phyloP scores from a whole-genome alignment of 2,888 invertebrate genomes.

The Lumbricus terrestris region DNA sequence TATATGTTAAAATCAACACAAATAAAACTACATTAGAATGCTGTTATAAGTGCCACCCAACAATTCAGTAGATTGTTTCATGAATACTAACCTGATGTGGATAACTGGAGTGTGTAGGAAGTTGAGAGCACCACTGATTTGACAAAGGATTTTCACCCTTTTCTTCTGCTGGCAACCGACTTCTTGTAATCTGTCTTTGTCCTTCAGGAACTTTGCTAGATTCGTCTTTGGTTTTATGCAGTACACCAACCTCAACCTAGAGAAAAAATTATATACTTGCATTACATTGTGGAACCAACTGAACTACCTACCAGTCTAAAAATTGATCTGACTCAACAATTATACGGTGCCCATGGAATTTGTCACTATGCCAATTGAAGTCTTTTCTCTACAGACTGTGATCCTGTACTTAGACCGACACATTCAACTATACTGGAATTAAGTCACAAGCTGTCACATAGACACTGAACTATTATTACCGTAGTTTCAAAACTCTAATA shows the following conservation, averaged over 20 bases:
- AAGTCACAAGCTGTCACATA: no score
- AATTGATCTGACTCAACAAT: no score
- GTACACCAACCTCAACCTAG: not conserved
- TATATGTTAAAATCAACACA: not conserved
- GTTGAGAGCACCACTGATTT: conserved; percentile 14
- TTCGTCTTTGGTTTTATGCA: not conserved
- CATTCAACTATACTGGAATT: no score
- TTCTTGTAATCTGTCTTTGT: not conserved
- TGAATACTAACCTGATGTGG: not conserved
- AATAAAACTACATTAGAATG: not conserved
- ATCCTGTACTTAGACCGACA: no score
- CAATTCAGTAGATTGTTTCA: not conserved
- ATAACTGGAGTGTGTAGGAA: not conserved
- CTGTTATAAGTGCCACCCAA: not conserved
- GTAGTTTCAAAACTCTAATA: no score
- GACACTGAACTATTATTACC: no score
- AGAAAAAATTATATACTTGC: not conserved
- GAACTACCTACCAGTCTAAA: no score
- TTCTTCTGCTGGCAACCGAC: not conserved
- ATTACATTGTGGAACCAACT: not conserved
- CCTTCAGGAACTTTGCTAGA: not conserved
- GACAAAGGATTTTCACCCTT: not conserved
- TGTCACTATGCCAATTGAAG: no score
- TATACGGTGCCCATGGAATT: no score
- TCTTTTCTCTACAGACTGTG: no score